A percentile compares a stretch with the other conserved stretches of the same genome.
These are phyloP conservation scores for Gymnoscopelus braueri DNA, from an alignment of 2,797 vertebrate genomes.

Conservation along the genomic window DNA sequence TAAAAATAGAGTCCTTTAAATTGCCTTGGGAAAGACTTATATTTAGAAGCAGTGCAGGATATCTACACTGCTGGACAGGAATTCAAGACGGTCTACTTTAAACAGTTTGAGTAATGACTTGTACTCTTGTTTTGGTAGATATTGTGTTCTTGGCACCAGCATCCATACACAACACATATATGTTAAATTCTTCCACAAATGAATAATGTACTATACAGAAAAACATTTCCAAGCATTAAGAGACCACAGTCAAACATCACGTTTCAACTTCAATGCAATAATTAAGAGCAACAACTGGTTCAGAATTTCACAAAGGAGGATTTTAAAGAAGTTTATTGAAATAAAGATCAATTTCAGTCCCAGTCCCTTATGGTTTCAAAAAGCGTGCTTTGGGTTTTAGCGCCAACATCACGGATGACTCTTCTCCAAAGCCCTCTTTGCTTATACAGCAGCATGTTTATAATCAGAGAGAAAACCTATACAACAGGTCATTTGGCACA, in stretches of 20 bases:
- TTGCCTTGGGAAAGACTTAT: neutral
- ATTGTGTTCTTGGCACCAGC: neutral
- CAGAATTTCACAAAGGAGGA: constrained; percentile 65
- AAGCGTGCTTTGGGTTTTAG: constrained; percentile 84
- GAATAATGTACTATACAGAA: neutral
- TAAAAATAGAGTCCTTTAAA: constrained; percentile 11
- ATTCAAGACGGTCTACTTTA: neutral
- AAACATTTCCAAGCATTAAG: neutral
- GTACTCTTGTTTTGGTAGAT: neutral
- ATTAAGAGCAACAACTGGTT: constrained; percentile 43
- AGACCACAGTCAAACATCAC: neutral
- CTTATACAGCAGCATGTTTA: constrained; percentile 79
- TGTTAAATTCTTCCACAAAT: neutral
- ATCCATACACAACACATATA: neutral
- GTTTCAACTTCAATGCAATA: constrained; percentile 6
- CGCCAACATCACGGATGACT: constrained; percentile 71
- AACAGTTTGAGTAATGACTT: neutral
- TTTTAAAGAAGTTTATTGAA: constrained; percentile 87
- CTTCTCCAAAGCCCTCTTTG: constrained; percentile 76
- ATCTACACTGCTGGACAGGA: neutral
- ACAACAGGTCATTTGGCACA: constrained; percentile 84
- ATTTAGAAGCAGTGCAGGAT: constrained; percentile 12
- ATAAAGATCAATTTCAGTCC: constrained; percentile 84
- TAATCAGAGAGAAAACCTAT: constrained; percentile 61
- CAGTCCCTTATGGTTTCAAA: constrained; percentile 83